Evolutionary conservation across 2,113 vertebrate species (phyloP), one percentile per base, ranked within the genome.

Genomic region (Notarius quadriscutis): DNA sequence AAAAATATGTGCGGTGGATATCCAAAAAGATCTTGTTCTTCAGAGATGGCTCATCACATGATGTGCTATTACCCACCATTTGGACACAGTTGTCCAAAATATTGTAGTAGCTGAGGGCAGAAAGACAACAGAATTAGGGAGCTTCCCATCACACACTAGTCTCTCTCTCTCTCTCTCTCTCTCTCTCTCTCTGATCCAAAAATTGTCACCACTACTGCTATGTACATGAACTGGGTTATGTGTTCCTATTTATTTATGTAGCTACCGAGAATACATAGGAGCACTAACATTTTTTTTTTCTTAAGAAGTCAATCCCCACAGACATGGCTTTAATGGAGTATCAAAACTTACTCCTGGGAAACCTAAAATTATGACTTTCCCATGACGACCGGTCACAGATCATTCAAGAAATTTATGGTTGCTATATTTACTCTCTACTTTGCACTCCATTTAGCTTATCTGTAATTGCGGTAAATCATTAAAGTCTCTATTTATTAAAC

Each of bases 1-100:
- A 85, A 81, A 95, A 96, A 86, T 91, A 95, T 0, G 10, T 83
- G n/a, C 62, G 41, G 71, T 96, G 95, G 78, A 95, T 85, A 14
- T 90, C 50, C 86, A 94, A 22, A 89, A 94, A 94, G 51, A 94
- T 9, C 0, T 88, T 0, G 30, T 95, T 91, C 11, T 50, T 79
- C 78, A 93, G 82, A 25, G 67, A 87, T 1, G 67, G 51, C 10
- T 77, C 1, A 41, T 2, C 18, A 41, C 94, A 93, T 83, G 11
- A 27, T 5, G 89, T 88, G 1, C 0, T 0, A 0, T 0, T 22
- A 0, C 83, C 89, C 58, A 9, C 22, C 5, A 3, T 0, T 0
- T 93, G 90, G 74, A 95, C 88, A 7, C 95, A 96, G 0, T 0
- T 0, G n/a, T 62, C 90, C 90, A 96, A 89, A 1, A 57, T 0